A percentile compares a stretch with the other conserved stretches of the same genome.
phyloP scores from a whole-genome alignment of 2,113 vertebrate genomes.

The Dolichallabes microphthalmus region DNA sequence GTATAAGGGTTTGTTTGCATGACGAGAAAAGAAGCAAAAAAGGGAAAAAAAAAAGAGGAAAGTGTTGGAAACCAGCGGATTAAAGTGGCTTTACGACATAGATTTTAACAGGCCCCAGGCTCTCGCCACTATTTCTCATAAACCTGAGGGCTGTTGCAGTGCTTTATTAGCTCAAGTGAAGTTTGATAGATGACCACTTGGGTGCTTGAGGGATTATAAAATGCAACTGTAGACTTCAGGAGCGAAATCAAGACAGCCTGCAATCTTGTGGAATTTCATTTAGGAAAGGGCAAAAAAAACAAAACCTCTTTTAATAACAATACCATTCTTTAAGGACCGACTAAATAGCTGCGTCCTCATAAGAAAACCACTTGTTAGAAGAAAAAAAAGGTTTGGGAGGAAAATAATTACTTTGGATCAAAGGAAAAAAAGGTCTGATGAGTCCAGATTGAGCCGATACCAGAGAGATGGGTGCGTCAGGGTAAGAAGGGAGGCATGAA shows the following conservation, averaged over 20 bases:
- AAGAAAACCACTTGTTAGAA: too few relatives aligned
- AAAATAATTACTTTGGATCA: too few relatives aligned
- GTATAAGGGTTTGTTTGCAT: not conserved
- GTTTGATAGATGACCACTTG: not conserved
- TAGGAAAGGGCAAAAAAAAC: not conserved
- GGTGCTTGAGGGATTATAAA: slow-evolving; percentile 4
- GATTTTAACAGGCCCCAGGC: not conserved
- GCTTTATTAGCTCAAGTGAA: slow-evolving; percentile 6
- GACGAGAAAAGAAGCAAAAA: not conserved
- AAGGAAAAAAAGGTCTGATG: too few relatives aligned
- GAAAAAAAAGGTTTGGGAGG: too few relatives aligned
- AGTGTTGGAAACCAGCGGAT: not conserved
- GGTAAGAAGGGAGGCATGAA: too few relatives aligned
- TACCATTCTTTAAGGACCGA: too few relatives aligned
- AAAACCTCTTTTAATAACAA: not conserved
- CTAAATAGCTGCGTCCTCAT: too few relatives aligned
- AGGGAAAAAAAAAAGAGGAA: not conserved
- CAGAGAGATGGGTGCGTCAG: too few relatives aligned
- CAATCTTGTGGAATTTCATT: not conserved
- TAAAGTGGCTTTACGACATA: not conserved
- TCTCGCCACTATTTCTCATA: not conserved
- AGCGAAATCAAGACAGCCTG: not conserved
- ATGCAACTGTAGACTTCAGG: not conserved
- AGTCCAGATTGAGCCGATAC: too few relatives aligned
- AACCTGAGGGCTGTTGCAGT: not conserved